Evolutionary conservation across 1,140 invertebrate species (phyloP), one percentile per base, ranked within the genome.

Genomic region (Sitobion miscanthi): DNA sequence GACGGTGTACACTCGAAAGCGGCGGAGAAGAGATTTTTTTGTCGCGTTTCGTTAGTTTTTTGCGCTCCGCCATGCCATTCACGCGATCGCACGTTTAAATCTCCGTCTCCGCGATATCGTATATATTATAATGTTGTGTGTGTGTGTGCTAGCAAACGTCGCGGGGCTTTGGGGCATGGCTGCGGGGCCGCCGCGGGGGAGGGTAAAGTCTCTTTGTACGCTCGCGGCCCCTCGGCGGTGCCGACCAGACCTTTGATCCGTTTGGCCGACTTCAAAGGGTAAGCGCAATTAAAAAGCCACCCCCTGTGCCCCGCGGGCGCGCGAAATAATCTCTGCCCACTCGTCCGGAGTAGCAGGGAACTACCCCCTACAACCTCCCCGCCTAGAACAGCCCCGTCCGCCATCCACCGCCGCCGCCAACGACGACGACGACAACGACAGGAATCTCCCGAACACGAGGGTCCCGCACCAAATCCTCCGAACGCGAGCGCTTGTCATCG

Each of bases 261-360:
- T 42, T 35, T 4, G 88, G 35, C 23, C 88, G 88, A 89, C 88
- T 42, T 89, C 49, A 89, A 89, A 89, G 88, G 88, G 11, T n/a
- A n/a, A 47, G 49, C 52, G 88, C 88, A 89, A 89, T 89, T 89
- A 89, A 89, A 89, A 89, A 89, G 21, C 49, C 88, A 23, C 49
- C 88, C 88, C 86, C n/a, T 38, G 49, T 38, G 88, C n/a, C 21
- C n/a, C 87, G 87, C 87, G n/a, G 87, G 47, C 87, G 17, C 52
- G 88, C 21, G 21, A 57, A 57, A 89, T 89, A 54, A 57, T 89
- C 88, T 35, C 88, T 57, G 88, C 49, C 86, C 87, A 89, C 87
- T 89, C 35, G 49, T 89, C 21, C 87, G 6, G 49, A 89, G 87
- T 47, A 87, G 86, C 86, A 25, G 85, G 45, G 11, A 87, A 30